Evolutionary conservation across 2,888 invertebrate species (phyloP).

Genomic region (Tolmerus cingulatus): DNA sequence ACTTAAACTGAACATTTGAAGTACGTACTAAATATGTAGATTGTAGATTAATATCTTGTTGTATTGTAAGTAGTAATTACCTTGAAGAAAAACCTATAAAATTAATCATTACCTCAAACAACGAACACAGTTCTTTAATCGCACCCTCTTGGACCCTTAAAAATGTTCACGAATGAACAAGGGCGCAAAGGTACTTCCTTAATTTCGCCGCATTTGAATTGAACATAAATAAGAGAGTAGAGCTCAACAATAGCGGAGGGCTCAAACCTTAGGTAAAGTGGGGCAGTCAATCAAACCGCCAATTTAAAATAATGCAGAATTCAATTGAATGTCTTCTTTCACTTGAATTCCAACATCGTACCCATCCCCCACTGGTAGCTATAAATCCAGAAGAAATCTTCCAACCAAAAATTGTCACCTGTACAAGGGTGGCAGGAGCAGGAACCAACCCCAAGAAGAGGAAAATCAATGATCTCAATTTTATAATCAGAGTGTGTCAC

Average conservation of each 20-base stretch:
- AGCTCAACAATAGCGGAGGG: background rate
- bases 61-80: background rate
- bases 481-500: constrained; percentile 45
- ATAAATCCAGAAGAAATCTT: constrained; percentile 16
- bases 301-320: background rate
- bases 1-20: too few relatives aligned
- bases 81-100: background rate
- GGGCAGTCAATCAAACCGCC: constrained; percentile 12
- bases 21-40: too few relatives aligned
- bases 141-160: background rate
- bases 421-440: background rate
- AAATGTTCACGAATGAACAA: background rate
- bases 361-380: background rate
- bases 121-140: background rate
- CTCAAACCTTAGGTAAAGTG: background rate
- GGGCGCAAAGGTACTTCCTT: background rate
- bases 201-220: background rate
- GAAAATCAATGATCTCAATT: constrained; percentile 34
- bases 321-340: constrained; percentile 10
- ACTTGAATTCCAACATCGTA: background rate
- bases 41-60: background rate
- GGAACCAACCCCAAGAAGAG: background rate
- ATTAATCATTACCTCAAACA: background rate
- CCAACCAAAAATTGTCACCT: constrained; percentile 20
- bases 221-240: background rate